These are phyloP conservation scores for Nymphalis urticae DNA, from an alignment of 2,888 invertebrate species.

Conservation along the genomic window DNA sequence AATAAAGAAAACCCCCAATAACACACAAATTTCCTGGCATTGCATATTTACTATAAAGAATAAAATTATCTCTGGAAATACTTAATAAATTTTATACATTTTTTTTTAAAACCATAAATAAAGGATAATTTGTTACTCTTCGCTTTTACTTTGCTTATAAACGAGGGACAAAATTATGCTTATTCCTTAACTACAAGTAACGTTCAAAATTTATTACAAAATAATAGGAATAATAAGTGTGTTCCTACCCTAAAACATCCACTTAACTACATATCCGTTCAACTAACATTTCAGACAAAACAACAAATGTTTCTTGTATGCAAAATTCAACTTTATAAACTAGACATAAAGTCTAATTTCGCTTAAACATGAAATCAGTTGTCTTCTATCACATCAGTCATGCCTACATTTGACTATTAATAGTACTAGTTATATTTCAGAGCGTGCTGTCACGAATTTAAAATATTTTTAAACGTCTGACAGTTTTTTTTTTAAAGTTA, in stretches of 20 bases:
- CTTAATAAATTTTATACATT: too few relatives aligned
- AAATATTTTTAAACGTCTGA: conserved; percentile 2
- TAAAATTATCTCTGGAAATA: too few relatives aligned
- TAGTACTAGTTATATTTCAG: neutral
- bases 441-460: neutral
- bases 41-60: too few relatives aligned
- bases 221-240: neutral
- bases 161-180: too few relatives aligned
- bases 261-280: conserved; percentile 13
- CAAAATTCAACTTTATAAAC: conserved; percentile 1
- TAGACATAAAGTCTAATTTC: neutral
- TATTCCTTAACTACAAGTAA: too few relatives aligned
- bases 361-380: neutral
- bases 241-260: neutral
- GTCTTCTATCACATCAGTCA: neutral
- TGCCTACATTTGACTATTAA: conserved; percentile 8
- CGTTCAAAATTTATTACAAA: neutral
- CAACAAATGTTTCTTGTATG: neutral
- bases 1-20: too few relatives aligned
- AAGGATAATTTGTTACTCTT: too few relatives aligned
- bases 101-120: too few relatives aligned
- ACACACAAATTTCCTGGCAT: too few relatives aligned
- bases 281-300: conserved; percentile 20
- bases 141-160: too few relatives aligned
- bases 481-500: neutral